A percentile compares a stretch with the other conserved stretches of the same genome.
phyloP scores from a whole-genome alignment of 2,113 vertebrate species.

The Herpetotheres cachinnans region DNA sequence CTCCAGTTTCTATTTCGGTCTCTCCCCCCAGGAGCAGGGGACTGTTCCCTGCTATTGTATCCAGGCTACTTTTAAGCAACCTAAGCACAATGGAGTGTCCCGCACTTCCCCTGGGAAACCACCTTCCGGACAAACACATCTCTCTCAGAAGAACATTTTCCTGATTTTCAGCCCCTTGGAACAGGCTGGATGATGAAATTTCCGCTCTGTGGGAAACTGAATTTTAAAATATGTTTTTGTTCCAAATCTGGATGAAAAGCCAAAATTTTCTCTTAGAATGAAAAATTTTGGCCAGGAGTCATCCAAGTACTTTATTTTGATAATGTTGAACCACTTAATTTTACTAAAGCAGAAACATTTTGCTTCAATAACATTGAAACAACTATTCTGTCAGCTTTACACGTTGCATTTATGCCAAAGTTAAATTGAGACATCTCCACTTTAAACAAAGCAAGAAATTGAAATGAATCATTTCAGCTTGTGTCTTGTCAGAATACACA shows the following conservation, averaged over 20 bases:
- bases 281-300: neutral
- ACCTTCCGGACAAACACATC: conserved; percentile 31
- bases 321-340: neutral
- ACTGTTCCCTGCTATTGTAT: neutral
- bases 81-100: conserved; percentile 18
- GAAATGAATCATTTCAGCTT: neutral
- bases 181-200: neutral
- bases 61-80: neutral
- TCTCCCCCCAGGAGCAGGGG: neutral
- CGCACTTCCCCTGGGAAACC: neutral
- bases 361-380: neutral
- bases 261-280: neutral
- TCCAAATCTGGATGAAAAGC: conserved; percentile 10
- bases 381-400: neutral
- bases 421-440: conserved; percentile 6
- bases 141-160: neutral
- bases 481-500: conserved; percentile 8
- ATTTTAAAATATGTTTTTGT: neutral
- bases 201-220: neutral
- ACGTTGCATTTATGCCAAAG: neutral
- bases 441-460: neutral
- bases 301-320: neutral
- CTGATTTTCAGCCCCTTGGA: neutral
- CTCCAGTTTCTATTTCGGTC: neutral
- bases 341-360: neutral